phyloP scores from a whole-genome alignment of 2,888 invertebrate genomes.

The Odontomyia ornata region DNA sequence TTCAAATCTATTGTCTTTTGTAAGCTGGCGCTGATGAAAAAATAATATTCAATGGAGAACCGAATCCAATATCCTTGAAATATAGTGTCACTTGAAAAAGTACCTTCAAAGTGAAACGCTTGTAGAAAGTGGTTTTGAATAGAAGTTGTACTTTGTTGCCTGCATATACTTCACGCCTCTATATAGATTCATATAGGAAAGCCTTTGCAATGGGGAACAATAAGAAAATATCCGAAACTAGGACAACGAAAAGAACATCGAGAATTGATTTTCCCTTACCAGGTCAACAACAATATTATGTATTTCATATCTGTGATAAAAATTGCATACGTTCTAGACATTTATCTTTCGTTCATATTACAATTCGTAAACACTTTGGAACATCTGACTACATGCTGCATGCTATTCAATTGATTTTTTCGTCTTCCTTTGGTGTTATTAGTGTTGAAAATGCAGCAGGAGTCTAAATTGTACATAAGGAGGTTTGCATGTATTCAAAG shows the following conservation, averaged over 20 bases:
- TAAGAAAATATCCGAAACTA: slow-evolving; percentile 1
- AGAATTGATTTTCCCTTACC: slow-evolving; percentile 14
- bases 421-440: background rate
- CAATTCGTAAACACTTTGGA: background rate
- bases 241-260: background rate
- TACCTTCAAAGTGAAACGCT: slow-evolving; percentile 9
- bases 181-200: background rate
- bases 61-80: slow-evolving; percentile 8
- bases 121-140: slow-evolving; percentile 15
- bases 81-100: background rate
- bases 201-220: background rate
- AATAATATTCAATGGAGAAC: no score
- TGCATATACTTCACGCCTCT: background rate
- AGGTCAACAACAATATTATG: slow-evolving; percentile 28
- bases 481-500: background rate
- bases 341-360: background rate
- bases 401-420: slow-evolving; percentile 33
- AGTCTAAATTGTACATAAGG: background rate
- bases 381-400: slow-evolving; percentile 15
- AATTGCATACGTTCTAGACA: no score
- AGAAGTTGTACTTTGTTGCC: background rate
- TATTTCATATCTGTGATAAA: background rate
- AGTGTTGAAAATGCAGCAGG: background rate
- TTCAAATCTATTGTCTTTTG: no score
- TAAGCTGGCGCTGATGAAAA: no score